Evolutionary conservation across 2,888 invertebrate species (phyloP), one percentile per base, ranked within the genome.

Genomic region (Sarcophaga subvicina): DNA sequence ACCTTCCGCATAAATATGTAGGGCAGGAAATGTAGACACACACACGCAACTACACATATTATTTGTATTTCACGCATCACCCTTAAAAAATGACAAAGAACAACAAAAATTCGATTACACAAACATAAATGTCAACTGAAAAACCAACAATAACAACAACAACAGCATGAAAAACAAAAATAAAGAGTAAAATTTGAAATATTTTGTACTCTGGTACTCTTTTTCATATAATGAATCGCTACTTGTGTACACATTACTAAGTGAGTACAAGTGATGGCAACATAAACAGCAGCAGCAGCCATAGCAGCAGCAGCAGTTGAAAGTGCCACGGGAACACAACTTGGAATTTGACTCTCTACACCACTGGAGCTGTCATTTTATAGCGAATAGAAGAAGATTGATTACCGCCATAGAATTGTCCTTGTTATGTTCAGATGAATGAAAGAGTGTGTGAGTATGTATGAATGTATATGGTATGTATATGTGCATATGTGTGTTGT

Each of bases 341-440:
- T 92, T 90, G 91, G 91, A 92, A 92, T 92, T 92, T 92, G 92
- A 92, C 91, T 92, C 92, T 92, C 92, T 92, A 92, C 92, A 92
- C 84, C 92, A 92, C 93, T 91, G 90, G 1, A 92, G 91, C 93
- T 93, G 93, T 93, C 93, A 93, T 90, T 92, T 91, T 89, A 90
- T 90, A 91, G 91, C 91, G 92, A 91, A 91, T 91, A 91, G 92
- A 93, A 91, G 93, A 93, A 94, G 93, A 93, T 93, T 93, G 93
- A 93, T 93, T 93, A 93, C 94, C 93, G 93, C 93, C 93, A 93
- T 93, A 92, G 91, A 92, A 93, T 91, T 92, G 91, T 92, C 91
- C 89, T 90, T 89, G 88, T 77, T 84, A 90, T 88, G 80, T 89
- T 76, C 75, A 60, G 83, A 80, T 87, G 89, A 88, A 85, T 87